phyloP scores from a whole-genome alignment of 2,888 invertebrate species.

The Limnephilus marmoratus region DNA sequence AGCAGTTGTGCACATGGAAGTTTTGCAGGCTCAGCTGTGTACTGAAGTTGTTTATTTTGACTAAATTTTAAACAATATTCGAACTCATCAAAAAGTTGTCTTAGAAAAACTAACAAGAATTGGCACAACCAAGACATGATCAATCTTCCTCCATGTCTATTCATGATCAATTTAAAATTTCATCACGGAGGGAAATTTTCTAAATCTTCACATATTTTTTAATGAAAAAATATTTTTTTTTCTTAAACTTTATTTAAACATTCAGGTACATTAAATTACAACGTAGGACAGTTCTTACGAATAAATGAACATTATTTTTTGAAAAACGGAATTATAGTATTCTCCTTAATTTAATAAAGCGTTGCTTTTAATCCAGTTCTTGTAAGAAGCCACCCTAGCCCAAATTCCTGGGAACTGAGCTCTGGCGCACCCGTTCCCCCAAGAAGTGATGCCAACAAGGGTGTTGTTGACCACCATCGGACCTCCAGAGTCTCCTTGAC shows the following conservation, averaged over 20 bases:
- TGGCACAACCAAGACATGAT: too few relatives aligned
- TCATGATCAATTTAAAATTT: too few relatives aligned
- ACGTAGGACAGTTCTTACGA: background rate
- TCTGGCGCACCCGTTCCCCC: conserved; percentile 78
- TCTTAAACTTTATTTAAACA: background rate
- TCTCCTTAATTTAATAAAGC: background rate
- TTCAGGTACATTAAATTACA: background rate
- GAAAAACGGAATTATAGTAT: background rate
- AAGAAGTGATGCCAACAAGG: conserved; percentile 78
- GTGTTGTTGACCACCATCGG: conserved; percentile 74
- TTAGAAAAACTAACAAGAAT: too few relatives aligned
- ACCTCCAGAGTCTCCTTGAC: conserved; percentile 80
- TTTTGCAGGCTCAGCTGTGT: too few relatives aligned
- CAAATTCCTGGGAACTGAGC: conserved; percentile 78
- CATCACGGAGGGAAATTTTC: too few relatives aligned
- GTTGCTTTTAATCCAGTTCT: conserved; percentile 70
- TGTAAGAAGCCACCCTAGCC: conserved; percentile 74
- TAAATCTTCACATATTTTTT: background rate
- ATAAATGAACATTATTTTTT: background rate
- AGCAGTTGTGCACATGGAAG: too few relatives aligned
- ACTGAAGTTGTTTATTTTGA: too few relatives aligned
- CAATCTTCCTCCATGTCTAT: too few relatives aligned
- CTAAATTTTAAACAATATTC: too few relatives aligned
- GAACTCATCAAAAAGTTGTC: too few relatives aligned
- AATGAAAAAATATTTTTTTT: background rate